Percentiles rank a stretch among this genome's conserved stretches.
Conservation (phyloP, 1,140 invertebrate species). For the Phenacoccus solenopsis region DNA sequence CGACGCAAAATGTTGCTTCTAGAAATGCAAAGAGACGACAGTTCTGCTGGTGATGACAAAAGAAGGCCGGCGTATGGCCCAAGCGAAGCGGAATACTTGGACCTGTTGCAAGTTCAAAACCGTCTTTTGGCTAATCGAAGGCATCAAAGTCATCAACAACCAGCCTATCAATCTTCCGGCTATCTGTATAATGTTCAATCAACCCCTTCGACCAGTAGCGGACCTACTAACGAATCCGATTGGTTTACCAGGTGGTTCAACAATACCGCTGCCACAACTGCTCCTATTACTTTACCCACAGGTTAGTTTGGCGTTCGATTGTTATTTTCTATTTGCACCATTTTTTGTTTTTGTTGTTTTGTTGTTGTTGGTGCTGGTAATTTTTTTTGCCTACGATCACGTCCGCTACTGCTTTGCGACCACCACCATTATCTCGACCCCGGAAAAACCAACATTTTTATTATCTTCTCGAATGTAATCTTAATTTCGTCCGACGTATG, state of each 20-base stretch:
- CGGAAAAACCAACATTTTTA: too few species aligned
- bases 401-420: too few species aligned
- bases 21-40: constrained; percentile 15
- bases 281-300: background rate
- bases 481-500: too few species aligned
- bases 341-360: too few species aligned
- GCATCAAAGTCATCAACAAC: background rate
- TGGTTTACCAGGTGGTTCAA: constrained; percentile 11
- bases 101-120: background rate
- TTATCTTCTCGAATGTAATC: too few species aligned
- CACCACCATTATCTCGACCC: too few species aligned
- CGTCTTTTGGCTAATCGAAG: background rate
- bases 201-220: background rate
- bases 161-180: background rate
- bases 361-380: too few species aligned
- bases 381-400: too few species aligned
- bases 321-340: too few species aligned
- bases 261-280: background rate
- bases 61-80: background rate
- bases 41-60: background rate
- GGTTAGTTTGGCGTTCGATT: background rate
- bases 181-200: constrained; percentile 10
- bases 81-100: background rate
- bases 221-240: background rate
- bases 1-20: constrained; percentile 5